Base-by-base conservation (phyloP, 2,888 invertebrate genomes). In the Archips crataeganus region DNA sequence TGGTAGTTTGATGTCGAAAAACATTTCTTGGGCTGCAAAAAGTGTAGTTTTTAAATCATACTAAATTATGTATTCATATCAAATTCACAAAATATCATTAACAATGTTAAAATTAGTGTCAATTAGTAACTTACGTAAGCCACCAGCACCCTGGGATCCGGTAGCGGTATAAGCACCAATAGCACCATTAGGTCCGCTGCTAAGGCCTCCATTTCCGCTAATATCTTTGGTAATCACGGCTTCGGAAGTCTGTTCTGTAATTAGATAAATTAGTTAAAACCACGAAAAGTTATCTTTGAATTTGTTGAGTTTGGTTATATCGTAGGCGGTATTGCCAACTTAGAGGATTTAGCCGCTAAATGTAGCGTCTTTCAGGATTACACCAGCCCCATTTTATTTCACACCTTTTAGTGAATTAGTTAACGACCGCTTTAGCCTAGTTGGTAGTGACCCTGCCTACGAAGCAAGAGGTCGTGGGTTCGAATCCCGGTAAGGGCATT, bases 1-100 rank as follows among this genome's bases (percentile, higher is more conserved):
- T 62, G 72, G 72, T 4, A 72, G 11, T 10, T 23, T 13, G 6
- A 72, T 49, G 62, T 68, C 62, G 67, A 72, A 8, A 54, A 68
- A n/a, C n/a, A n/a, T n/a, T n/a, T 0, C 62, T 62, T 45, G 62
- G 2, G 15, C 72, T 72, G 72, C 13, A 72, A 72, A 45, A 62
- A 62, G 42, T 62, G 62, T 62, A n/a, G 0, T 23, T 45, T 62
- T 32, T 57, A 54, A 54, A n/a, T 42, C 9, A 10, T 62, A 45
- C 62, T 62, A 62, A 62, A 23, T 62, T 45, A 62, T 32, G 62
- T 62, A 62, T 62, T 62, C 62, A 62, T 62, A 62, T 62, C 62
- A 62, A 62, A 62, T 45, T 42, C 9, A 61, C 62, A 54, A 54
- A 23, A 45, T 2, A 4, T 23, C 23, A 11, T 62, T 62, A 3